phyloP scores from a whole-genome alignment of 2,113 vertebrate genomes.

The Psilopsiagon aurifrons region DNA sequence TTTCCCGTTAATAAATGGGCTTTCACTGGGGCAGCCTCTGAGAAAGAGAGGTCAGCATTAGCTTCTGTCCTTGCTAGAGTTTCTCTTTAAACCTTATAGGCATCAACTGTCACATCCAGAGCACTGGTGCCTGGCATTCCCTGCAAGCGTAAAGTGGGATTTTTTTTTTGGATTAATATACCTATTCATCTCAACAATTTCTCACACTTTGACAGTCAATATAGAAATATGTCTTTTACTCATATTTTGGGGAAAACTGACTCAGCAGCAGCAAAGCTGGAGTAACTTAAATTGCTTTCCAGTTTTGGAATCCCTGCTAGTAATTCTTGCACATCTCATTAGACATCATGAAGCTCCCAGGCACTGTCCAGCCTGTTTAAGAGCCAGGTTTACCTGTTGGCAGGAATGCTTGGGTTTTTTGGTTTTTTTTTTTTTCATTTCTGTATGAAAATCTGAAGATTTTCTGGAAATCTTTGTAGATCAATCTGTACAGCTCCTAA shows the following conservation, averaged over 20 bases:
- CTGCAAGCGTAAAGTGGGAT: not conserved
- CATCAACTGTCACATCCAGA: not conserved
- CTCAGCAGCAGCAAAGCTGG: not conserved
- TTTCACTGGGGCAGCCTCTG: not conserved
- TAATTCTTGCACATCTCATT: not conserved
- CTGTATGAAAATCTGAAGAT: not conserved
- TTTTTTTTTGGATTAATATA: not conserved
- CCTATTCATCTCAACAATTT: not conserved
- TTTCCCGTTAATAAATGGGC: not conserved
- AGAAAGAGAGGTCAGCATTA: not conserved
- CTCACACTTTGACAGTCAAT: not conserved
- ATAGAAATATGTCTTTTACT: not conserved
- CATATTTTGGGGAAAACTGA: not conserved
- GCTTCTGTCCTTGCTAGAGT: not conserved
- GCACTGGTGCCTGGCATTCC: not conserved
- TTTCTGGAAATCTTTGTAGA: not conserved
- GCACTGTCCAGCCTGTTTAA: not conserved
- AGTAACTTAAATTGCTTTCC: not conserved
- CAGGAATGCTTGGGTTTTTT: not conserved
- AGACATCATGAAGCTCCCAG: not conserved
- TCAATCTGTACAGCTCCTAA: not conserved
- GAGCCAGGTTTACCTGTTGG: not conserved
- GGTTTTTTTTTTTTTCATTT: not conserved
- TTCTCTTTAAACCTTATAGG: not conserved
- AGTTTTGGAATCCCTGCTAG: not conserved